Evolutionary conservation across 2,797 vertebrate genomes (phyloP).

Genomic region (Channallabes apus): DNA sequence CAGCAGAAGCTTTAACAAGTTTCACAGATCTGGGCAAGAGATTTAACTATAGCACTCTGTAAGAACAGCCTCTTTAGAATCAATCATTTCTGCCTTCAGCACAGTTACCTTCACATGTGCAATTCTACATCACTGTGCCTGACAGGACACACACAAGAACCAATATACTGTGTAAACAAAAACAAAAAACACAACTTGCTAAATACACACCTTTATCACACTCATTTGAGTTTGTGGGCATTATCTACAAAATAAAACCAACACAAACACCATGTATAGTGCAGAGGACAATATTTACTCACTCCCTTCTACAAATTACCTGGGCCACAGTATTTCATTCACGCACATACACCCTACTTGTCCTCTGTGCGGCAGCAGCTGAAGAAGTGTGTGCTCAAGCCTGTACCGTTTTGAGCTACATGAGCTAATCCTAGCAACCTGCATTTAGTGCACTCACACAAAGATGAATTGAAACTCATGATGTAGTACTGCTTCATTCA

Average conservation of each 20-base stretch:
- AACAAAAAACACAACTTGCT: neutral
- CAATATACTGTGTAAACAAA: neutral
- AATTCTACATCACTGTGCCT: neutral
- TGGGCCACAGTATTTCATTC: neutral
- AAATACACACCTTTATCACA: neutral
- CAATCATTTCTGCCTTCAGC: neutral
- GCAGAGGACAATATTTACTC: neutral
- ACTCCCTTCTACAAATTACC: neutral
- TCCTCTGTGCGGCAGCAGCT: neutral
- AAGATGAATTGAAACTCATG: conserved; percentile 3
- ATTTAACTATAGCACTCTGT: neutral
- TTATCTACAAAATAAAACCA: neutral
- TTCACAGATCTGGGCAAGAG: neutral
- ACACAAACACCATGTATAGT: neutral
- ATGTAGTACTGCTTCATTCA: neutral
- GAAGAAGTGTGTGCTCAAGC: neutral
- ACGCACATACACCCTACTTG: neutral
- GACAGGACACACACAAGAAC: neutral
- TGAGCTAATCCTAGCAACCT: neutral
- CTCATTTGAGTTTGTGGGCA: neutral
- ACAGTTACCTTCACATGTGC: neutral
- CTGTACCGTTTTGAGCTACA: neutral
- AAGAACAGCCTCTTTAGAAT: neutral
- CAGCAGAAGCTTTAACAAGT: conserved; percentile 1
- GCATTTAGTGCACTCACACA: neutral